These are phyloP conservation scores for Acronicta alni DNA, from an alignment of 2,888 invertebrate species.

Conservation along the genomic window DNA sequence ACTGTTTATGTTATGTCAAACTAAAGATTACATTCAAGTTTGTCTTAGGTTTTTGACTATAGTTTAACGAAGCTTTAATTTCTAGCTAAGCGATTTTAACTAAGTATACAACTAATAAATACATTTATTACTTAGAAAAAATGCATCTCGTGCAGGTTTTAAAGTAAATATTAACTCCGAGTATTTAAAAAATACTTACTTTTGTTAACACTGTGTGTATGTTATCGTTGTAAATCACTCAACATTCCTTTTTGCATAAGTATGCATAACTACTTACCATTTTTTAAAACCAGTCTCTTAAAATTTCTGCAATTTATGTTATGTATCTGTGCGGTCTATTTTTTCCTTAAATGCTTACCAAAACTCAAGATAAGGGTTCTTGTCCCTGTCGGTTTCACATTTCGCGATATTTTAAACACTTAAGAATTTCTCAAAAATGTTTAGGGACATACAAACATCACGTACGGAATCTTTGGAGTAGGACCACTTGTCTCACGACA, in stretches of 20 bases:
- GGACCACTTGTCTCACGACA: conserved; percentile 81
- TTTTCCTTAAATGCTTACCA: conserved; percentile 21
- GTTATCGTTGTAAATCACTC: conserved; percentile 19
- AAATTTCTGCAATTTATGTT: conserved; percentile 35
- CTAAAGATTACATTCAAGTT: neutral
- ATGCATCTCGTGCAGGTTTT: neutral
- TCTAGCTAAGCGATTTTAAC: neutral
- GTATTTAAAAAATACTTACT: too few relatives aligned
- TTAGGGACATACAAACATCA: conserved; percentile 68
- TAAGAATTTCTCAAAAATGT: conserved; percentile 61
- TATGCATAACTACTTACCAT: neutral
- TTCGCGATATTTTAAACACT: conserved; percentile 70
- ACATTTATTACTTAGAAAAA: neutral
- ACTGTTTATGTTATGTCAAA: neutral
- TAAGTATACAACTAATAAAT: too few relatives aligned
- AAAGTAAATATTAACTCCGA: too few relatives aligned
- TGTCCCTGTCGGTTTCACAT: conserved; percentile 52
- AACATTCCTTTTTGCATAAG: conserved; percentile 18
- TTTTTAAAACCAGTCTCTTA: conserved; percentile 32
- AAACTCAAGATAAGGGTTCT: conserved; percentile 37
- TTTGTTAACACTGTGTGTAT: neutral
- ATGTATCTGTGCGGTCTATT: conserved; percentile 31
- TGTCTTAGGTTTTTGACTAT: neutral
- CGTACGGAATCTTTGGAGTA: conserved; percentile 64
- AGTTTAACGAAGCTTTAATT: neutral